Evolutionary conservation across 2,888 invertebrate genomes (phyloP), one percentile per base, ranked within the genome.

Genomic region (Tetrapedia diversipes): DNA sequence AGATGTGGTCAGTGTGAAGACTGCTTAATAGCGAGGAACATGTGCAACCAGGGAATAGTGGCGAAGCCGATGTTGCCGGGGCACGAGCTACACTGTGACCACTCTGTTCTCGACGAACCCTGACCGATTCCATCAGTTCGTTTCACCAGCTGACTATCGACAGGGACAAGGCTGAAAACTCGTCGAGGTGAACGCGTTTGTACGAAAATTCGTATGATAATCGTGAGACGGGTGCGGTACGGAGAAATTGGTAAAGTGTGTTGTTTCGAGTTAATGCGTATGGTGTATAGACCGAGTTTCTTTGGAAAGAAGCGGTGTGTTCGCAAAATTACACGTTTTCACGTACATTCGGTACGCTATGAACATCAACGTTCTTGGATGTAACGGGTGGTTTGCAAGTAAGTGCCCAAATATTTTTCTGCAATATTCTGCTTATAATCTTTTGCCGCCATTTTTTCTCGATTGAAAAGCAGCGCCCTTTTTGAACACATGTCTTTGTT

Each of bases 321-420:
- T 76, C 53, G 77, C 70, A 65, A 79, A 77, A 79, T 79, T 81
- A 71, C 65, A 79, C 72, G 73, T 74, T 63, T 77, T 69, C 69
- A 73, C 69, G 65, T 76, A 68, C 69, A 77, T 78, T 76, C 73
- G 78, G 80, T 83, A 77, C 76, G 82, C 79, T 86, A 85, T 86
- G 85, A 86, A 82, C 78, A 81, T 84, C 81, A 67, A 81, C 77
- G 75, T 77, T 61, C 77, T 67, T 61, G 81, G 77, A 67, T 80
- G 63, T 61, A 86, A 83, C 85, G 83, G 81, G 75, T 83, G 80
- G 68, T 85, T 80, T 57, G 72, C 73, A 82, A 85, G 86, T 86
- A 81, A 86, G 86, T 84, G 57, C 4, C 22, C n/a, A 57, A 8
- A 34, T 43, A 41, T 66, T 43, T 39, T 32, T 54, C 32, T 32